Evolutionary conservation across 2,888 invertebrate genomes (phyloP).

Genomic region (Sarcophaga caerulescens): DNA sequence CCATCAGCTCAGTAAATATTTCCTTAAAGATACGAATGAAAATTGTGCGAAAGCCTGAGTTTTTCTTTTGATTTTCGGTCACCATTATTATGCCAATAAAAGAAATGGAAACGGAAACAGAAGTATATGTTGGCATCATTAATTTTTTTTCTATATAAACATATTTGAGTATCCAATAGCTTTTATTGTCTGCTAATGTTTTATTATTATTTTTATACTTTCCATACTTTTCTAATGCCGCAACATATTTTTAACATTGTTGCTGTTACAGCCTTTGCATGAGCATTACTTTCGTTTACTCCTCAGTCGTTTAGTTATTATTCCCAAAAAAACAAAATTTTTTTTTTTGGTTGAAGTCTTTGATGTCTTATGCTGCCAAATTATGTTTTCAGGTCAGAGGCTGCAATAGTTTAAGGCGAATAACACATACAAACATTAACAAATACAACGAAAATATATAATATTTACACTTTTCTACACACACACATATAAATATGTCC

Average conservation of each 20-base stretch:
- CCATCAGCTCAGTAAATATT: background rate
- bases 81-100: background rate
- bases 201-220: background rate
- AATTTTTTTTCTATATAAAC: no score
- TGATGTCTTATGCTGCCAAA: constrained; percentile 71
- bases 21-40: background rate
- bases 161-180: no score
- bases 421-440: background rate
- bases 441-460: background rate
- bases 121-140: background rate
- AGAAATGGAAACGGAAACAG: background rate
- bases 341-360: constrained; percentile 42
- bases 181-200: background rate
- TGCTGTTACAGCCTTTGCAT: background rate
- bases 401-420: constrained; percentile 59
- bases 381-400: constrained; percentile 79
- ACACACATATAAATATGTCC: background rate
- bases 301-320: constrained; percentile 13
- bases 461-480: background rate
- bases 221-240: background rate
- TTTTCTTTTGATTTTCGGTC: background rate
- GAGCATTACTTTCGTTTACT: background rate
- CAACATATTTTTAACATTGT: background rate
- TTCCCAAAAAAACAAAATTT: constrained; percentile 6
- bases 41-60: background rate